phyloP scores from a whole-genome alignment of 2,113 vertebrate genomes.

The Capreolus pygargus region DNA sequence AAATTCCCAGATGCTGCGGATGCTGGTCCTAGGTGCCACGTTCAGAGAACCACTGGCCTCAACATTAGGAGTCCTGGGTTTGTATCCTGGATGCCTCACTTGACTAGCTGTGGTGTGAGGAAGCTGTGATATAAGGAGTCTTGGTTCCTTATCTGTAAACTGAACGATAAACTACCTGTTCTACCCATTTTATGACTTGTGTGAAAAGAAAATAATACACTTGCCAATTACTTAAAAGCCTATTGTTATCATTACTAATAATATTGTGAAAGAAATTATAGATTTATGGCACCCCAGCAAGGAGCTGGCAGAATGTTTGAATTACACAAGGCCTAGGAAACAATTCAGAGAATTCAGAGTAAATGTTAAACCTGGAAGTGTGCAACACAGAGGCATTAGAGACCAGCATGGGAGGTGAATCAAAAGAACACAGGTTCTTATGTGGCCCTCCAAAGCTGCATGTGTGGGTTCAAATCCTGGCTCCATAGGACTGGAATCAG shows the following conservation, averaged over 20 bases:
- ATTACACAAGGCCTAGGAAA: not conserved
- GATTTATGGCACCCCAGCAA: not conserved
- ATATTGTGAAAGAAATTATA: not conserved
- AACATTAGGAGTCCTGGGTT: not conserved
- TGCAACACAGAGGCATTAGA: not conserved
- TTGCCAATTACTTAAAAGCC: not conserved
- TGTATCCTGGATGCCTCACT: not conserved
- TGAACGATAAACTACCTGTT: not conserved
- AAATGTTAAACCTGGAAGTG: not conserved
- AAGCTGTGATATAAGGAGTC: not conserved
- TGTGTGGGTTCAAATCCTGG: not conserved
- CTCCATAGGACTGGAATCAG: not conserved
- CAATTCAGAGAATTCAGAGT: not conserved
- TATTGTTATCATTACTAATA: not conserved
- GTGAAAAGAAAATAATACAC: not conserved
- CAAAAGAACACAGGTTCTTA: not conserved
- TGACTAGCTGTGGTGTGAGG: not conserved
- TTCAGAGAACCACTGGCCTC: not conserved
- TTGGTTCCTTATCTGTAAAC: not conserved
- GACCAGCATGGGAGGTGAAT: not conserved
- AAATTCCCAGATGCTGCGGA: not conserved
- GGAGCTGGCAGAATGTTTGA: not conserved
- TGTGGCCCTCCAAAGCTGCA: not conserved
- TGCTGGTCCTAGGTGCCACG: not conserved
- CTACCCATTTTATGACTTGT: not conserved